phyloP scores from a whole-genome alignment of 2,113 vertebrate genomes.

The Orcinus orca region DNA sequence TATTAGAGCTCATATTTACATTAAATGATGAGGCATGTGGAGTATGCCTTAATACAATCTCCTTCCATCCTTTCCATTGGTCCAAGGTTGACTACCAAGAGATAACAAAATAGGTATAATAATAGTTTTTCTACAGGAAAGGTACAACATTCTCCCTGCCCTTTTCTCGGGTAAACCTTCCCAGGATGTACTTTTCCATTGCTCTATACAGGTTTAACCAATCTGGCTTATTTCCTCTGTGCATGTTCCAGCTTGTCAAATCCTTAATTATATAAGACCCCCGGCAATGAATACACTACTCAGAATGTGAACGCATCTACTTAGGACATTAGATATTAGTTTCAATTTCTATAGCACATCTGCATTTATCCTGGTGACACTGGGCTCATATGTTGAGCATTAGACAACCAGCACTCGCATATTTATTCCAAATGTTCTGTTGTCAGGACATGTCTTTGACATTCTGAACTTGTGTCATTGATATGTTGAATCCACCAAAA shows the following conservation, averaged over 20 bases:
- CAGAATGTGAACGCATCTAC: neutral
- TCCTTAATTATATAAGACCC: neutral
- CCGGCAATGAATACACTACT: neutral
- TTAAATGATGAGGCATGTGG: neutral
- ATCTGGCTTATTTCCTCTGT: neutral
- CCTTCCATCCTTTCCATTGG: accelerated
- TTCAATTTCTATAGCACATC: neutral
- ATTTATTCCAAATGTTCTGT: neutral
- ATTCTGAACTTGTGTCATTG: neutral
- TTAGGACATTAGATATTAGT: neutral
- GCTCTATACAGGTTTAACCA: neutral
- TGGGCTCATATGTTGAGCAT: neutral
- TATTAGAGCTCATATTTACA: neutral
- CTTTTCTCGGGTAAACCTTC: neutral
- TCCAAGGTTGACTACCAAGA: neutral
- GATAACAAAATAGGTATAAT: neutral
- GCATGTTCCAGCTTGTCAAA: neutral
- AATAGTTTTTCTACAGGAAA: neutral
- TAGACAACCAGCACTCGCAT: neutral
- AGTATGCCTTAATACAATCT: neutral
- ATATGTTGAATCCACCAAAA: neutral
- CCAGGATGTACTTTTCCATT: neutral
- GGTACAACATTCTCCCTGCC: neutral
- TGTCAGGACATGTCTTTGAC: neutral
- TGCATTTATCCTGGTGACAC: neutral